Base-by-base conservation (phyloP, 2,113 vertebrate species). In the Myodes glareolus region DNA sequence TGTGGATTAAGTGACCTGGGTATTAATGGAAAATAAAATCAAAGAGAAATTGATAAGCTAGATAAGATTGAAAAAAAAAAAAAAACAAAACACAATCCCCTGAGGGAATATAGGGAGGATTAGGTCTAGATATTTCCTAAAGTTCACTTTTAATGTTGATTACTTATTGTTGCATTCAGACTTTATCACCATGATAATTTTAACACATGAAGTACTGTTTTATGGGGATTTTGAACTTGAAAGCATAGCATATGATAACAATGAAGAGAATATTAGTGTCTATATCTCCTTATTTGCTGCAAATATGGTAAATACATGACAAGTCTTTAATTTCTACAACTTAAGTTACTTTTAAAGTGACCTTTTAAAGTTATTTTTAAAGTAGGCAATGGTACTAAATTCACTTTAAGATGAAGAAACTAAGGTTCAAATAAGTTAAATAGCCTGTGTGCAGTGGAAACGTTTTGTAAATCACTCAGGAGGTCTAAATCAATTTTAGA, bases 371-470 rank as follows among this genome's bases (percentile, higher is more conserved):
- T 67, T 7, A 5, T 25, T 67, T 77, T 86, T 52, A 8, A 88
- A 47, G 8, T 25, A 36, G 25, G 7, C 68, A 21, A 31, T 70
- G 7, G 7, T 72, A 65, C 14, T 73, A 77, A 23, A 55, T 73
- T 67, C 21, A 72, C 70, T 84, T 96, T 91, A 89, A 86, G n/a
- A 84, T 90, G 42, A 80, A 63, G 58, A 95, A 88, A 96, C 8
- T 45, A 55, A 89, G 82, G 29, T 65, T 93, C 50, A 65, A 47
- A 47, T 8, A 88, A 21, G 0, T 58, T 84, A 80, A 87, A 55
- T 65, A 89, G 84, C 4, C 42, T 89, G 0, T 65, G 36, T 50
- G 31, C 52, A 67, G 21, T 36, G 31, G 5, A 33, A 72, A n/a
- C 67, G 88, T 45, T 5, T 63, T 90, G 5, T 36, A 50, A 82